These are phyloP conservation scores for Paracentrotus lividus DNA, from an alignment of 53 echinoderm and acorn worm species.

Conservation along the genomic window DNA sequence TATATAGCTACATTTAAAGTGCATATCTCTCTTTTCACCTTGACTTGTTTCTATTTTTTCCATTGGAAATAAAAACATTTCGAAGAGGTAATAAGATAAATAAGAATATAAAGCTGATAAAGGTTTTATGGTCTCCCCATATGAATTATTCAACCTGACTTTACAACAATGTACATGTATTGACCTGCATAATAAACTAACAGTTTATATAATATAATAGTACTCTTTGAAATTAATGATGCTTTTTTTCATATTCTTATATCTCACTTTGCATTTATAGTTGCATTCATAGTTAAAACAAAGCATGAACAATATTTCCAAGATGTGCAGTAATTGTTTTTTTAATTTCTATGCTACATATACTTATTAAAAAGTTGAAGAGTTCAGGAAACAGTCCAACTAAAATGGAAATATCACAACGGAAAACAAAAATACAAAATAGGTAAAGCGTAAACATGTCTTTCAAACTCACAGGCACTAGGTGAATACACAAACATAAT, in stretches of 20 bases:
- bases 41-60: background rate
- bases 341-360: too few species aligned
- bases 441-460: background rate
- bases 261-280: too few species aligned
- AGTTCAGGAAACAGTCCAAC: too few species aligned
- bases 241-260: too few species aligned
- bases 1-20: background rate
- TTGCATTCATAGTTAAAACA: too few species aligned
- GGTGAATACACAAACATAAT: background rate
- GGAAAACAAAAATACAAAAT: background rate
- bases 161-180: background rate
- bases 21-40: background rate
- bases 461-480: constrained; percentile 8
- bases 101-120: background rate
- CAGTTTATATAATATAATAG: background rate
- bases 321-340: too few species aligned
- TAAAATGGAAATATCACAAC: background rate
- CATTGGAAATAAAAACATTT: background rate
- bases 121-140: background rate
- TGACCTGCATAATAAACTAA: background rate
- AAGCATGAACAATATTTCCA: too few species aligned
- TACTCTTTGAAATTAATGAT: background rate
- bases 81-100: background rate
- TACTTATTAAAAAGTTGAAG: too few species aligned
- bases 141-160: too few species aligned